Base-by-base conservation (phyloP, 23 tunicate species). In the Corella eumyota region DNA sequence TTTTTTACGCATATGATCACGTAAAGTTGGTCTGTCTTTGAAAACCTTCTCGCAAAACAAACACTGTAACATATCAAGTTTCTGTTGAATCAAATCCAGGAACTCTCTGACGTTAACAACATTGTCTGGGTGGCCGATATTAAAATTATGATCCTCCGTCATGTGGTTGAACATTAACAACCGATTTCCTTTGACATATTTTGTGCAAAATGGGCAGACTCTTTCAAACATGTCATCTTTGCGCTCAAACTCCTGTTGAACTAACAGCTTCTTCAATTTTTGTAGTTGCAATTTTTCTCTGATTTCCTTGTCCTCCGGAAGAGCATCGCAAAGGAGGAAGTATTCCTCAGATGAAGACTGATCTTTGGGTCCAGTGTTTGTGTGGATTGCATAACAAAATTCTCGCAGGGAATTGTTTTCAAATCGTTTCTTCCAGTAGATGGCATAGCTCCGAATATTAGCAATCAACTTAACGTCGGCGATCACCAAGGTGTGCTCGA, bases 1-100 rank as follows among this genome's bases (percentile, higher is more conserved):
- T 61, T 92, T 92, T 34, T 92, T 92, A 13, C 98, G 54, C 98
- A 92, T 92, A 61, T 92, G 98, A 48, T 92, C 98, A 19, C 83
- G 65, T 2, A 92, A 56, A 4, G 93, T 54, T 2, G 70, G 63
- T 1, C 98, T 65, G 45, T 92, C 98, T 71, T 90, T 76, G 44
- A 92, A 92, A 21, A 71, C 45, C 25, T 92, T 92, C 65, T 77
- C 93, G 62, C 98, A 92, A 50, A 69, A 70, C 32, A 92, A 68
- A 44, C 98, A 92, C 61, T 92, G 91, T 5, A 83, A 48, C 1
- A 71, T 67, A 25, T n/a, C n/a, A n/a, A n/a, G n/a, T n/a, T n/a
- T n/a, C 48, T 40, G 15, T 9, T 15, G 15, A 40, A 40, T 9
- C 48, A 40, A 40, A 9, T 40, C 48, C 15, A 40, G 48, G 48